Conservation (phyloP, 1,140 invertebrate genomes). For the Trachymyrmex septentrionalis region DNA sequence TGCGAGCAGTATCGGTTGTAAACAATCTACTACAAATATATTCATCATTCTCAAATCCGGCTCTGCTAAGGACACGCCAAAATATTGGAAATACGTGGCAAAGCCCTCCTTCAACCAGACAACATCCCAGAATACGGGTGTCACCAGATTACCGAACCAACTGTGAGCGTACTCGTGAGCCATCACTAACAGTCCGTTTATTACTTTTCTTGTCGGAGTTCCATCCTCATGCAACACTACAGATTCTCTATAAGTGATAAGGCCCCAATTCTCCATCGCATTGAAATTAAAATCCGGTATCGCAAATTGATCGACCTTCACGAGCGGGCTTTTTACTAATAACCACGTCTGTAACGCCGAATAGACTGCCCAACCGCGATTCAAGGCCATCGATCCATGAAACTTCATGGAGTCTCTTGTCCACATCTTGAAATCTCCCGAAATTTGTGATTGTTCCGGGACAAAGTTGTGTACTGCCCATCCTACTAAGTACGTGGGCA, state of each 20-base stretch:
- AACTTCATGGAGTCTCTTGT: slow-evolving; percentile 58
- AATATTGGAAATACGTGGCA: slow-evolving; percentile 91
- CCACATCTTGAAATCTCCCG: slow-evolving; percentile 68
- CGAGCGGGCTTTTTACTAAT: slow-evolving; percentile 78
- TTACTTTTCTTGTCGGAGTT: slow-evolving; percentile 87
- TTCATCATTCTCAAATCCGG: slow-evolving; percentile 93
- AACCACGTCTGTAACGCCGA: slow-evolving; percentile 64
- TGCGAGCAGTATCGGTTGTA: slow-evolving; percentile 87
- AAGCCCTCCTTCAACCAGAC: slow-evolving; percentile 95
- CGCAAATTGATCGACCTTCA: slow-evolving; percentile 90
- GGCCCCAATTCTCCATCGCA: slow-evolving; percentile 92
- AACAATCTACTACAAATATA: slow-evolving; percentile 91
- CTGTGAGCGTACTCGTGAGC: slow-evolving; percentile 95
- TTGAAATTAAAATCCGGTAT: slow-evolving; percentile 92
- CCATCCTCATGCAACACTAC: slow-evolving; percentile 89
- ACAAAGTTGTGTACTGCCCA: slow-evolving; percentile 92
- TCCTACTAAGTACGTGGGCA: slow-evolving; percentile 92
- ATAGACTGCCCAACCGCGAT: slow-evolving; percentile 66
- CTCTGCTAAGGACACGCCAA: slow-evolving; percentile 87
- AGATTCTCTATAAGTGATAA: slow-evolving; percentile 90
- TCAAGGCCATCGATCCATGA: slow-evolving; percentile 57
- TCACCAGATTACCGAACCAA: slow-evolving; percentile 94
- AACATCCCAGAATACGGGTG: slow-evolving; percentile 92
- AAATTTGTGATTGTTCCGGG: slow-evolving; percentile 71
- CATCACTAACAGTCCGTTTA: slow-evolving; percentile 89